These are phyloP conservation scores for Fringilla coelebs DNA, from an alignment of 2,797 vertebrate genomes.

Conservation along the genomic window DNA sequence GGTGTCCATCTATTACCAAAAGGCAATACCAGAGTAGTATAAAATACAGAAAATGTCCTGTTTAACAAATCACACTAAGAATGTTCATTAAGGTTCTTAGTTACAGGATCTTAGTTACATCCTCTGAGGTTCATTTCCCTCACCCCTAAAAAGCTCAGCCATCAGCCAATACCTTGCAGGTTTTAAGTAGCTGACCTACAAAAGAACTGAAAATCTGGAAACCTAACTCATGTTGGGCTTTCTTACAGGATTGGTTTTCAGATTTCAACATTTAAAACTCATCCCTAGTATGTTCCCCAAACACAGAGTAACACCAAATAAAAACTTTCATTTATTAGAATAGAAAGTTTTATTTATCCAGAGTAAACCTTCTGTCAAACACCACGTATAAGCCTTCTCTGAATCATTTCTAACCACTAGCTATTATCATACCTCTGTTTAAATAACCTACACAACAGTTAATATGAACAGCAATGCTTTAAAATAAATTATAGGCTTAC, in stretches of 20 bases:
- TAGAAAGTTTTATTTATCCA: neutral
- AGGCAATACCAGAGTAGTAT: neutral
- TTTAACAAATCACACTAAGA: neutral
- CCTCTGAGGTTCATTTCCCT: neutral
- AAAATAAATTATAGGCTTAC: constrained; percentile 77
- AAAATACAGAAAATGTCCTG: neutral
- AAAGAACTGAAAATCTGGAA: neutral
- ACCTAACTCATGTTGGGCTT: neutral
- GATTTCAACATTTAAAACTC: neutral
- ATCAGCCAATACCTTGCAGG: neutral
- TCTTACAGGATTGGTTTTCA: neutral
- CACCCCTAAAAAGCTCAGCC: neutral
- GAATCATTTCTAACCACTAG: neutral
- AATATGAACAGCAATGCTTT: neutral
- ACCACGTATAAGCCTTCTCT: neutral
- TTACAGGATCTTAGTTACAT: too few species aligned
- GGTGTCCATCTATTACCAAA: neutral
- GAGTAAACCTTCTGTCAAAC: neutral
- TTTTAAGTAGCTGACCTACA: neutral
- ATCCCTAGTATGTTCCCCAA: neutral
- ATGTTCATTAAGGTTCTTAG: neutral
- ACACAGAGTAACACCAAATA: neutral
- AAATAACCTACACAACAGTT: neutral
- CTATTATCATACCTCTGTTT: neutral
- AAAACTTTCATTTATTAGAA: neutral